Conservation (phyloP, 2,113 vertebrate species). For the Myiopsitta monachus region DNA sequence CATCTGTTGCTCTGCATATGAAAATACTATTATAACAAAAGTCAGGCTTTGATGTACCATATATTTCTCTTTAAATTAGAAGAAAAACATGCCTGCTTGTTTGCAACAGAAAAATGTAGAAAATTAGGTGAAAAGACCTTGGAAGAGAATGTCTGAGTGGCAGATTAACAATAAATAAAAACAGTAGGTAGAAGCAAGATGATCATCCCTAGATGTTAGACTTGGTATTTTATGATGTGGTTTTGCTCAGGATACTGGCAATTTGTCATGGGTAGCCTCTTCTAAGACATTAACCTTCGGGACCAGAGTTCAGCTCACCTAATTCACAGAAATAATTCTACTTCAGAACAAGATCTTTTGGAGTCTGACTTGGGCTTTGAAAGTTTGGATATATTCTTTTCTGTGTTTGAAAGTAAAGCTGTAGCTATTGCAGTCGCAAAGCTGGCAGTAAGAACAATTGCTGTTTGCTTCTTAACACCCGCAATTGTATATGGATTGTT, state of each 20-base stretch:
- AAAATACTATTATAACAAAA: neutral
- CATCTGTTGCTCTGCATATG: neutral
- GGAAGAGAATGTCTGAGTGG: neutral
- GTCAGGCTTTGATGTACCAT: neutral
- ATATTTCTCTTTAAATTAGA: neutral
- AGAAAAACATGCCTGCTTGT: neutral
- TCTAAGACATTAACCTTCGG: neutral
- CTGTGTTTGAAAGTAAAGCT: neutral
- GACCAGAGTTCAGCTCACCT: neutral
- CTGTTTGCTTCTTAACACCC: neutral
- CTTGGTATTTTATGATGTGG: neutral
- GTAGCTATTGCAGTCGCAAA: neutral
- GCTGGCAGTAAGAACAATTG: neutral
- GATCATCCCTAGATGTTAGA: neutral
- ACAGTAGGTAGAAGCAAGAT: neutral
- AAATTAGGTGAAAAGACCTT: neutral
- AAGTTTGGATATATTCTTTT: neutral
- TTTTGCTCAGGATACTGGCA: neutral
- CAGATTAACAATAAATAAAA: neutral
- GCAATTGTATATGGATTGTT: neutral
- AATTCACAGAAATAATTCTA: neutral
- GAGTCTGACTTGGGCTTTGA: neutral
- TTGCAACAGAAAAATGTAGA: neutral
- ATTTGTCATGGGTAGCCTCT: neutral
- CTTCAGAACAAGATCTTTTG: neutral